Evolutionary conservation across 2,113 vertebrate species (phyloP), one percentile per base, ranked within the genome.

Genomic region (Hippocampus barbouri): DNA sequence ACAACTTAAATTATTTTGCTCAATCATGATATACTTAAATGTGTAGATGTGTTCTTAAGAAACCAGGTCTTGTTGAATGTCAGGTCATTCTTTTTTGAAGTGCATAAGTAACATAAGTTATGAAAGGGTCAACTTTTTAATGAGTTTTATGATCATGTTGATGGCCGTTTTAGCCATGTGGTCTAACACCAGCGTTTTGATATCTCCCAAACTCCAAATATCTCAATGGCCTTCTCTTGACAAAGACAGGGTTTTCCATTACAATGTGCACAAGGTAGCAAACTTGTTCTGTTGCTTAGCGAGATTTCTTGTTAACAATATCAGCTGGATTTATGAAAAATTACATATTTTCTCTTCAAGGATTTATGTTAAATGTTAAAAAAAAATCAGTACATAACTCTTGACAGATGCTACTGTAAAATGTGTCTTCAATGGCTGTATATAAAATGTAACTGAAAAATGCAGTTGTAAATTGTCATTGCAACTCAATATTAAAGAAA

Each of bases 181-280:
- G 14, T 66, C 71, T 72, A 64, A 62, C 74, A 54, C 45, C 53
- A 63, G 38, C 78, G 77, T 76, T 81, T 81, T 81, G 68, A 79
- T 71, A 74, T 82, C 76, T 76, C 83, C 66, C 80, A 61, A 72
- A 85, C 79, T 77, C 77, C 81, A 83, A 86, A 87, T 84, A 82
- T 82, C 72, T 66, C 69, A 18, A 40, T 18, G 66, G 45, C 30
- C 77, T 54, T 69, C 40, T 23, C 20, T n/a, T 54, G 12, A 67
- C 68, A 69, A 70, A 51, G 80, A 87, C 63, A 66, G 60, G 74
- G 38, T 72, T 83, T 86, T 82, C 72, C 80, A n/a, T 77, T 63
- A 66, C 49, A 34, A 30, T 14, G 30, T 81, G 68, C 27, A 41
- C 3, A 62, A 53, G 66, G 66, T 65, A 80, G 63, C 59, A 69